Evolutionary conservation across 1,140 invertebrate species (phyloP).

Genomic region (Lasioglossum baleicum): DNA sequence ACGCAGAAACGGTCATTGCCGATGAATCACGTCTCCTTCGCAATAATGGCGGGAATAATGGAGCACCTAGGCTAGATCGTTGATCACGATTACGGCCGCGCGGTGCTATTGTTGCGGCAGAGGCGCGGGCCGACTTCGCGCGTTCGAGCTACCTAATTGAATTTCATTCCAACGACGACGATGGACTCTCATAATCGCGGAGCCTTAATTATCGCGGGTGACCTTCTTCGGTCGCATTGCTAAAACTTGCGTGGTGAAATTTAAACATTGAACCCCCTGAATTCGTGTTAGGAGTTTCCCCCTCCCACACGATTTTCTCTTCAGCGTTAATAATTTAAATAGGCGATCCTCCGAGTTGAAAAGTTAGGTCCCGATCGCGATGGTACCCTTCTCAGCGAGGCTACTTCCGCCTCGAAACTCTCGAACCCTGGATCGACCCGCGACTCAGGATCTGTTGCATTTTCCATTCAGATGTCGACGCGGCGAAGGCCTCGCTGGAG

Average conservation of each 20-base stretch:
- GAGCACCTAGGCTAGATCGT: slow-evolving; percentile 51
- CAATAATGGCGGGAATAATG: slow-evolving; percentile 57
- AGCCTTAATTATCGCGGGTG: slow-evolving; percentile 4
- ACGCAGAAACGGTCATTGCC: slow-evolving; percentile 34
- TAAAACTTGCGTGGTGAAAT: too few species aligned
- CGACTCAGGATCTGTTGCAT: slow-evolving; percentile 59
- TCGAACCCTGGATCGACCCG: not conserved
- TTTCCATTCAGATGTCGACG: slow-evolving; percentile 84
- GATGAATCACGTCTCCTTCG: slow-evolving; percentile 63
- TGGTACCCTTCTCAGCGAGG: too few species aligned
- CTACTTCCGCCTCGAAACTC: not conserved
- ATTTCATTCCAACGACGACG: slow-evolving; percentile 31
- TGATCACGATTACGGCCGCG: slow-evolving; percentile 50
- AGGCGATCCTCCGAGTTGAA: too few species aligned
- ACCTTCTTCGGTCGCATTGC: too few species aligned
- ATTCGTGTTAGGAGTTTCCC: too few species aligned
- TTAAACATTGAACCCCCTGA: too few species aligned
- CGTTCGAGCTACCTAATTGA: not conserved
- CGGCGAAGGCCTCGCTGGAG: slow-evolving; percentile 84
- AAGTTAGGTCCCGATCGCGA: too few species aligned
- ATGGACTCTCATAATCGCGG: slow-evolving; percentile 24
- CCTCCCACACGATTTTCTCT: too few species aligned
- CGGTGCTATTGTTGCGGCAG: slow-evolving; percentile 13
- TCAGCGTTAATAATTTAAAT: too few species aligned
- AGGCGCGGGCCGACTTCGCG: slow-evolving; percentile 17